Conservation (phyloP, 2,113 vertebrate genomes). For the Sebastes fasciatus region DNA sequence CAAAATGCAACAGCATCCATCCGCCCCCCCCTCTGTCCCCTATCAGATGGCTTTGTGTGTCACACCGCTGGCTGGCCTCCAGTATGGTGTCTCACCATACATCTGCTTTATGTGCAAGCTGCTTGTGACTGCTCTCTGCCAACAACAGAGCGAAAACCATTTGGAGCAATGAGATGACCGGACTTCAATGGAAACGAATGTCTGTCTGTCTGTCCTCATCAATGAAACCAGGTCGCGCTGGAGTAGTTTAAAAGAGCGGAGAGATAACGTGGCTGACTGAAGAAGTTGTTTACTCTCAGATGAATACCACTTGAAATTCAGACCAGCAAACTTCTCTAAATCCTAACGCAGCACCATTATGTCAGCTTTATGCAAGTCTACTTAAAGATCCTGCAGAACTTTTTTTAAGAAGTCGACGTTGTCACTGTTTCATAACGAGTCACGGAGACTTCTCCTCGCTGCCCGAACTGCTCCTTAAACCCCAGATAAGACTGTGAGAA, state of each 20-base stretch:
- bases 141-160: conserved; percentile 50
- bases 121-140: conserved; percentile 34
- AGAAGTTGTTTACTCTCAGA: conserved; percentile 18
- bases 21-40: background rate
- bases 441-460: conserved; percentile 14
- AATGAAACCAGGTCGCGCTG: conserved; percentile 47
- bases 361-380: conserved; percentile 40
- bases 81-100: conserved; percentile 36
- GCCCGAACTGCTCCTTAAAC: conserved; percentile 21
- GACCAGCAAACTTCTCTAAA: conserved; percentile 22
- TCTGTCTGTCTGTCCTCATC: conserved; percentile 46
- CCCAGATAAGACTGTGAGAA: conserved; percentile 29
- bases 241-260: conserved; percentile 9
- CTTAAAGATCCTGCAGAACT: conserved; percentile 42
- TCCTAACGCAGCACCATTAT: conserved; percentile 47
- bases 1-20: background rate
- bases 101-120: conserved; percentile 62
- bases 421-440: conserved; percentile 15
- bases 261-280: conserved; percentile 16
- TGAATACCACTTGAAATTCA: conserved; percentile 40
- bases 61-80: conserved; percentile 45
- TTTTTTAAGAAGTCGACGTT: conserved; percentile 16
- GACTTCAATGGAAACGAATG: conserved; percentile 53
- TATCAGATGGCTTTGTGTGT: conserved; percentile 40
- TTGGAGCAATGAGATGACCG: conserved; percentile 39